Evolutionary conservation across 1,140 invertebrate genomes (phyloP), one percentile per base, ranked within the genome.

Genomic region (Galendromus occidentalis): DNA sequence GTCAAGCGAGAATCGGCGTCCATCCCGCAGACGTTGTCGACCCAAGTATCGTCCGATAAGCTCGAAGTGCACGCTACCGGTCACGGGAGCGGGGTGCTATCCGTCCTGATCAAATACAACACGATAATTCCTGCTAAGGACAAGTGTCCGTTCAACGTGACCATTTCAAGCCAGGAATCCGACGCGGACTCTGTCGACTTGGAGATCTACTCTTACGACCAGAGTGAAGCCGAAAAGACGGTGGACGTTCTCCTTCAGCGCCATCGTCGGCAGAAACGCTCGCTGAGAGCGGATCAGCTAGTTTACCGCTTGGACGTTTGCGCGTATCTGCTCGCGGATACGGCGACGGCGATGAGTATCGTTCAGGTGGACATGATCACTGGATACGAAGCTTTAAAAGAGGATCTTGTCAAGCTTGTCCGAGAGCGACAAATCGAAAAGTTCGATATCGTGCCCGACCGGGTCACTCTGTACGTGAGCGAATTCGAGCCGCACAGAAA

Each of bases 291-390:
- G 14, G 42, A 65, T 45, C 28, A 66, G 25, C 63, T 69, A 22
- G 42, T 68, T 28, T 47, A 55, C 25, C 14, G 64, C 1, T 39
- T 70, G 7, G 64, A 67, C 7, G 64, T 69, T 25, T 68, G 69
- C 42, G 66, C 39, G 4, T 59, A 2, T 9, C 25, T 59, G 2
- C 51, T 59, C 7, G 72, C 71, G n/a, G 67, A 71, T 18, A 42
- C 67, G 25, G 67, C 68, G 9, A 67, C 71, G 28, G 72, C 70
- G 1, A 76, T 76, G 75, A 71, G 71, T 17, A 72, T 76, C 1
- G 42, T 76, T 33, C 74, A 76, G 66, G 71, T 74, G 7, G 74
- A 74, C 20, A 66, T 76, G 6, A 73, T 75, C 55, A 74, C 74
- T 18, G 75, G 75, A n/a, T 75, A 70, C 65, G 64, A 68, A 33